phyloP scores from a whole-genome alignment of 2,888 invertebrate species.

The Periphyllus acericola region DNA sequence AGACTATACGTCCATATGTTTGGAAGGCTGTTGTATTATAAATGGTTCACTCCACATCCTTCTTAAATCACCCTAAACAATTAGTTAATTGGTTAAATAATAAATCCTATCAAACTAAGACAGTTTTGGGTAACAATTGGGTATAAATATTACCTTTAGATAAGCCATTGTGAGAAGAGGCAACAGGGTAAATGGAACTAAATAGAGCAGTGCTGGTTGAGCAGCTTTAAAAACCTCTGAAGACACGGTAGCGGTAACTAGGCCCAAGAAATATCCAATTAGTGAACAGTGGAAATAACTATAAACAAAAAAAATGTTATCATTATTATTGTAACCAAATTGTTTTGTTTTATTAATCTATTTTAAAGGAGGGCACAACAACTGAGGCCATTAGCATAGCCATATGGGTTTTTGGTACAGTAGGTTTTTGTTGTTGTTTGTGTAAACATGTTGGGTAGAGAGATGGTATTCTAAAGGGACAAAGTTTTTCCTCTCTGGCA shows the following conservation, averaged over 20 bases:
- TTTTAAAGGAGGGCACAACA: too few species aligned
- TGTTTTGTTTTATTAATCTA: neutral
- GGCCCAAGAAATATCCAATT: slow-evolving; percentile 95
- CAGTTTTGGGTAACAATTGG: neutral
- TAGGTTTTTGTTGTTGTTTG: too few species aligned
- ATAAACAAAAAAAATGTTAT: slow-evolving; percentile 58
- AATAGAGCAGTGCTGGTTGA: slow-evolving; percentile 95
- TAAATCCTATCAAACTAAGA: slow-evolving; percentile 11
- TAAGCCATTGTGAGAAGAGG: slow-evolving; percentile 98
- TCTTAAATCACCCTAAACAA: slow-evolving; percentile 87
- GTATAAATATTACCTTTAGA: slow-evolving; percentile 78
- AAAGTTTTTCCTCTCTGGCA: too few species aligned
- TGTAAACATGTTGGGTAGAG: too few species aligned
- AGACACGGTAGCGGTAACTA: slow-evolving; percentile 96
- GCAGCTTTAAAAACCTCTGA: slow-evolving; percentile 98
- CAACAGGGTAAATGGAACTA: slow-evolving; percentile 96
- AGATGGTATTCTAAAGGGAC: too few species aligned
- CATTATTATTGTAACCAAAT: neutral
- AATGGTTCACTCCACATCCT: slow-evolving; percentile 99
- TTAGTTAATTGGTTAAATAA: slow-evolving; percentile 44
- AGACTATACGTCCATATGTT: slow-evolving; percentile 77
- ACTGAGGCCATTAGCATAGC: too few species aligned
- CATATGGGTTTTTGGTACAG: too few species aligned
- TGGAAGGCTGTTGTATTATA: slow-evolving; percentile 82
- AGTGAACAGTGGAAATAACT: slow-evolving; percentile 99